phyloP scores from a whole-genome alignment of 92 coral and sea anemone genomes.

The Paramuricea clavata region DNA sequence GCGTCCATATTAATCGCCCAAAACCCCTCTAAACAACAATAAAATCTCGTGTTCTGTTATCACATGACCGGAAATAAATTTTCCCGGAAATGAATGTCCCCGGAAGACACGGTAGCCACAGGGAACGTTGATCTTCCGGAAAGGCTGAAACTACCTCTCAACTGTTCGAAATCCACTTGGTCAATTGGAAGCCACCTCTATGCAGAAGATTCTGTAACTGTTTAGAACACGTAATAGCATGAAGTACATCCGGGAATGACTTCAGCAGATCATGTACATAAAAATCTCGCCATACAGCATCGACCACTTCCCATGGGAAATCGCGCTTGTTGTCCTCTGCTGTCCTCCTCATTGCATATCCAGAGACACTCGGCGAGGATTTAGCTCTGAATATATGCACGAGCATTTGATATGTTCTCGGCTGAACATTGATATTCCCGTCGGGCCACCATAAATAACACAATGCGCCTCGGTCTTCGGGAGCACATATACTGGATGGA shows the following conservation, averaged over 20 bases:
- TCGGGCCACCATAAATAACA: constrained; percentile 80
- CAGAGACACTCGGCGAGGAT: constrained; percentile 34
- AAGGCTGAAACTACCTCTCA: constrained; percentile 63
- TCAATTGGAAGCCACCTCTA: constrained; percentile 76
- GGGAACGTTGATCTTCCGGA: too few species aligned
- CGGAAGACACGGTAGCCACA: too few species aligned
- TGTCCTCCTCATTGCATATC: constrained; percentile 25
- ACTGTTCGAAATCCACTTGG: constrained; percentile 73
- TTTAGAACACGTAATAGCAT: background rate
- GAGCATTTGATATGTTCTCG: constrained; percentile 57
- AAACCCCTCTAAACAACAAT: too few species aligned
- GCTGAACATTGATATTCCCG: constrained; percentile 60
- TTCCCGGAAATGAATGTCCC: too few species aligned
- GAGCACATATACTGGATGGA: constrained; percentile 74
- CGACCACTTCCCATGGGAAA: constrained; percentile 15
- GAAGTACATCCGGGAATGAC: background rate
- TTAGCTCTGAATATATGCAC: constrained; percentile 42
- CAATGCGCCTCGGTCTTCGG: constrained; percentile 74
- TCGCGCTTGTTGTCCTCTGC: constrained; percentile 34
- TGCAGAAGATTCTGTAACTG: background rate
- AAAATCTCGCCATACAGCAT: constrained; percentile 38
- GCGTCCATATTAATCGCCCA: too few species aligned
- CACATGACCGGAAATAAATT: too few species aligned
- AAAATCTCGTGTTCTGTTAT: too few species aligned
- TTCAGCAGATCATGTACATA: constrained; percentile 47